phyloP scores from a whole-genome alignment of 2,888 invertebrate genomes.

The Adineta ricciae region DNA sequence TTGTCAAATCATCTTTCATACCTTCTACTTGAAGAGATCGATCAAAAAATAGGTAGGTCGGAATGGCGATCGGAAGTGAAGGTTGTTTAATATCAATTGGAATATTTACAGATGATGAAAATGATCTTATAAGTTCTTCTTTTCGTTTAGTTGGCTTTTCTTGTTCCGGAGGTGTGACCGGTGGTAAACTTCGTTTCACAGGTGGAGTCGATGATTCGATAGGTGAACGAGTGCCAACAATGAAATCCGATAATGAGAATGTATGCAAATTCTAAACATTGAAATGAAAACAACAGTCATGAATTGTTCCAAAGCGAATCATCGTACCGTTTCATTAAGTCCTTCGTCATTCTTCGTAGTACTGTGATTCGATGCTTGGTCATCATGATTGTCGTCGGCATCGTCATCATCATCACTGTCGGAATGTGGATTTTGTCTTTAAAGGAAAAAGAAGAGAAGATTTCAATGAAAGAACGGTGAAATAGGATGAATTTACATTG shows the following conservation, averaged over 20 bases:
- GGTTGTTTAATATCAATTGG: not conserved
- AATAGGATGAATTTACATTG: not conserved
- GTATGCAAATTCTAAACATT: not conserved
- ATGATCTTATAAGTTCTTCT: not conserved
- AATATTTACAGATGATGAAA: not conserved
- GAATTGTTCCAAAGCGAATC: too few relatives aligned
- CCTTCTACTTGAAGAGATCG: not conserved
- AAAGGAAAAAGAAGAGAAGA: not conserved
- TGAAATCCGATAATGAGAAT: not conserved
- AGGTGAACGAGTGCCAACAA: not conserved
- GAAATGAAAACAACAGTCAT: not conserved
- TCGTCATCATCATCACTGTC: not conserved
- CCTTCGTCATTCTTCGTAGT: not conserved
- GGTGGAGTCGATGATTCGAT: not conserved
- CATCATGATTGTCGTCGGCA: not conserved
- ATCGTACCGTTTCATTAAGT: not conserved
- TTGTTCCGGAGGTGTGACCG: not conserved
- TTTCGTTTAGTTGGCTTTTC: not conserved
- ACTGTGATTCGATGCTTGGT: not conserved
- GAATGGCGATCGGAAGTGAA: not conserved
- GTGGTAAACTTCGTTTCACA: not conserved
- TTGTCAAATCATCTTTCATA: not conserved
- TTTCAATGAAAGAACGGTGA: not conserved
- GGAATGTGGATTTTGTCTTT: not conserved
- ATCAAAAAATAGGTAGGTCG: not conserved